phyloP scores from a whole-genome alignment of 1,140 invertebrate genomes.

The Zaprionus camerounensis region DNA sequence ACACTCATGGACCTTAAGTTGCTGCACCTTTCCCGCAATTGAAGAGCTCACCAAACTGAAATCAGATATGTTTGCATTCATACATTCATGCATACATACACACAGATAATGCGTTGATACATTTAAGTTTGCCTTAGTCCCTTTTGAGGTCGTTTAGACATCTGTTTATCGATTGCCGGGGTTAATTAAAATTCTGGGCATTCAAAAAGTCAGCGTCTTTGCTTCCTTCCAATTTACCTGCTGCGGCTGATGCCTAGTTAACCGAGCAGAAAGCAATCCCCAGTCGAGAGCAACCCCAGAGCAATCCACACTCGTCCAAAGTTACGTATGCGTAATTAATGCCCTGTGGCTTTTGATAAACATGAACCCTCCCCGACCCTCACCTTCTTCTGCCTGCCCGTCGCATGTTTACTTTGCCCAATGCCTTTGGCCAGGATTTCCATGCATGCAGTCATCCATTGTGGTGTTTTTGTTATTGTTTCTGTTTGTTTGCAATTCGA shows the following conservation, averaged over 20 bases:
- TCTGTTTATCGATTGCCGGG: conserved; percentile 41
- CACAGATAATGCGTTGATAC: neutral
- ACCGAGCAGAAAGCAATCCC: conserved; percentile 33
- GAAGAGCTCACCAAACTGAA: neutral
- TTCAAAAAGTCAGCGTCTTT: conserved; percentile 58
- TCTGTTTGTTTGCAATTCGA: conserved; percentile 17
- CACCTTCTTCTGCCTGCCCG: neutral
- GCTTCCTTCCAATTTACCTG: conserved; percentile 41
- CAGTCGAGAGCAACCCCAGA: neutral
- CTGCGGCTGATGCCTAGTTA: conserved; percentile 39
- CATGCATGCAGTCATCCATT: conserved; percentile 26
- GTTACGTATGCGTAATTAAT: conserved; percentile 74
- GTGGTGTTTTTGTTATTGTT: conserved; percentile 53
- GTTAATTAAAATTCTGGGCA: conserved; percentile 56
- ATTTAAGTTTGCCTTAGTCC: neutral
- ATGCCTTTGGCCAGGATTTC: conserved; percentile 45
- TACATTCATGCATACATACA: neutral
- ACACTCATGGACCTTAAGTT: neutral
- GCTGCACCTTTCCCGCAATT: neutral
- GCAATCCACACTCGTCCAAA: conserved; percentile 31
- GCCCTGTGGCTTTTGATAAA: conserved; percentile 63
- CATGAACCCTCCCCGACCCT: conserved; percentile 20
- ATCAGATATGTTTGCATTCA: neutral
- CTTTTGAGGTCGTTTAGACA: too few relatives aligned
- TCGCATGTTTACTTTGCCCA: conserved; percentile 33